Percentiles rank a stretch among this genome's conserved stretches.
These are phyloP conservation scores for Corticium candelabrum DNA, from an alignment of 37 sponge, comb jelly and placozoan species.

Conservation along the genomic window DNA sequence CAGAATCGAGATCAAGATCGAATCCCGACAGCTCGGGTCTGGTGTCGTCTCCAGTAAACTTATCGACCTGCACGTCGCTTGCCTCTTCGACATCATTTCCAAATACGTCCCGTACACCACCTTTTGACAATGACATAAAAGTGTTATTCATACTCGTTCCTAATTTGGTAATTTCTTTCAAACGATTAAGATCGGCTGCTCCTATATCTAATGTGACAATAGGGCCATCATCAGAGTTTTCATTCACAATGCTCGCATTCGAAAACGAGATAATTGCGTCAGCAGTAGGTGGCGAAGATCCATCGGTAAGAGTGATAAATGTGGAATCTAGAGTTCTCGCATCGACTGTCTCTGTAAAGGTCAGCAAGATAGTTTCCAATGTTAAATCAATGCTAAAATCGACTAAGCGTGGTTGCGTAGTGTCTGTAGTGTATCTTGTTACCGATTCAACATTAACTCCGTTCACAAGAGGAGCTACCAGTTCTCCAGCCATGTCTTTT, in stretches of 20 bases:
- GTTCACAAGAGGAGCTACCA: constrained; percentile 10
- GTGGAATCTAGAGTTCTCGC: constrained; percentile 13
- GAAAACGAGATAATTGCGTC: background rate
- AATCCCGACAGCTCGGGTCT: constrained; percentile 49
- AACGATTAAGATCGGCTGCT: constrained; percentile 47
- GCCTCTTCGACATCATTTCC: constrained; percentile 34
- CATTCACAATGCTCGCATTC: constrained; percentile 7
- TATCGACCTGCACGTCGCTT: background rate
- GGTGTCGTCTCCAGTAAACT: constrained; percentile 31
- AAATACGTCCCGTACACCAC: constrained; percentile 49
- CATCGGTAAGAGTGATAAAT: constrained; percentile 3
- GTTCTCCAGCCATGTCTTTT: constrained; percentile 50
- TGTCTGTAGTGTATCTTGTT: background rate
- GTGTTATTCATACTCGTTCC: constrained; percentile 41
- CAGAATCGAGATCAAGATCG: constrained; percentile 59
- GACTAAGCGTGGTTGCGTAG: background rate
- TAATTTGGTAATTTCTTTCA: constrained; percentile 41
- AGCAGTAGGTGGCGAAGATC: background rate
- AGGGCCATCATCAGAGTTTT: background rate
- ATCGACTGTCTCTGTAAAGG: constrained; percentile 83
- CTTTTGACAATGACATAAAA: constrained; percentile 26
- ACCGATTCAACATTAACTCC: background rate
- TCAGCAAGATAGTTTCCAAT: constrained; percentile 21
- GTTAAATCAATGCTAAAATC: constrained; percentile 12
- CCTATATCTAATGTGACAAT: constrained; percentile 17